A percentile compares a stretch with the other conserved stretches of the same genome.
These are phyloP conservation scores for Ptychochromis oligacanthus DNA, from an alignment of 2,113 vertebrate species.

Conservation along the genomic window DNA sequence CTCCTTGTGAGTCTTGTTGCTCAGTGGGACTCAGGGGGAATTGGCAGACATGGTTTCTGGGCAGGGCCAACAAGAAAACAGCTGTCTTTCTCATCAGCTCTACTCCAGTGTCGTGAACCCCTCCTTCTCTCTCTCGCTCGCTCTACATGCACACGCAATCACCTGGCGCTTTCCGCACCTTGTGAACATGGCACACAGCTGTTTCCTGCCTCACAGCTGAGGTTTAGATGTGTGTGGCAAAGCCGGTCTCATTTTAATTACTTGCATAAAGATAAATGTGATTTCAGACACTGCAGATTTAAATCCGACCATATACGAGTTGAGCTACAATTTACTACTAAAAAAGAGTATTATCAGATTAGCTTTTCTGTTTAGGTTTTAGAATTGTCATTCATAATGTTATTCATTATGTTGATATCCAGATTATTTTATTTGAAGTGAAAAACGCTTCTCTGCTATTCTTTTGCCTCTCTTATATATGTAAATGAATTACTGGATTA, in stretches of 20 bases:
- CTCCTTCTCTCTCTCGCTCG: background rate
- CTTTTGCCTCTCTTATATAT: background rate
- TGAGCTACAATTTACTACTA: background rate
- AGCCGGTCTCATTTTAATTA: background rate
- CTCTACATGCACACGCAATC: conserved; percentile 42
- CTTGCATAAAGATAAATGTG: background rate
- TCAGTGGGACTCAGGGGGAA: conserved; percentile 27
- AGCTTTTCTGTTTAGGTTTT: background rate
- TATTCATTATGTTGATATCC: background rate
- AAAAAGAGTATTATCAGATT: background rate
- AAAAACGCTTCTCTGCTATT: background rate
- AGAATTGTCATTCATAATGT: background rate
- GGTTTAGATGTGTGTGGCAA: conserved; percentile 7
- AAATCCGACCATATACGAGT: background rate
- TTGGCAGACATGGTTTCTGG: conserved; percentile 64
- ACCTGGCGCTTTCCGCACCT: conserved; percentile 64
- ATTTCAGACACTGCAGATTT: background rate
- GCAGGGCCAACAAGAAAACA: conserved; percentile 65
- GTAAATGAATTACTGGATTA: background rate
- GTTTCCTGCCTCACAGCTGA: conserved; percentile 66
- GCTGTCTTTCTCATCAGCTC: conserved; percentile 72
- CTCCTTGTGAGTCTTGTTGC: conserved; percentile 34
- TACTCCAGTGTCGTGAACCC: background rate
- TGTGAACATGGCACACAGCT: conserved; percentile 71
- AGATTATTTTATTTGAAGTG: background rate